Conservation (phyloP, 2,888 invertebrate genomes). For the Hanleya hanleyi region DNA sequence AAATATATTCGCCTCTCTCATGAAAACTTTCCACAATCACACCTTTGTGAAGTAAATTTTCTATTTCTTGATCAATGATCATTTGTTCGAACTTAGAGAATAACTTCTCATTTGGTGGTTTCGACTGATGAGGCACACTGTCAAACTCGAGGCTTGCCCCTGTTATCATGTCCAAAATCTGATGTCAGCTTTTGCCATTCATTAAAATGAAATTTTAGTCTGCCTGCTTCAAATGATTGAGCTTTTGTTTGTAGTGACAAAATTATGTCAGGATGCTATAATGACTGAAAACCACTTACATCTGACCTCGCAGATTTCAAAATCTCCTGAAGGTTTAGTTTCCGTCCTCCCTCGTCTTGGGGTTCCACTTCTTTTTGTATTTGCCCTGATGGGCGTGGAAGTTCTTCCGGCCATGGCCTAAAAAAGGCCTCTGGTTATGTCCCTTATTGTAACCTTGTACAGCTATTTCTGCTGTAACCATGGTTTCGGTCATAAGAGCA, state of each 20-base stretch:
- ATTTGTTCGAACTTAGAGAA: neutral
- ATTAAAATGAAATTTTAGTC: neutral
- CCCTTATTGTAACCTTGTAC: no score
- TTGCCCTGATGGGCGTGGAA: neutral
- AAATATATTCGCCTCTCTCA: slow-evolving; percentile 19
- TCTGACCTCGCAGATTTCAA: neutral
- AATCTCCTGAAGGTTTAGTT: neutral
- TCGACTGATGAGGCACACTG: neutral
- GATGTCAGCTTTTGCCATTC: neutral
- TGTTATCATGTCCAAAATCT: neutral
- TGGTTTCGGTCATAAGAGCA: no score
- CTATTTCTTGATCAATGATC: neutral
- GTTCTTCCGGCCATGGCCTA: neutral
- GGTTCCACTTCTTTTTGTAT: neutral
- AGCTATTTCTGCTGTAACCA: no score
- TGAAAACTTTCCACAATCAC: neutral
- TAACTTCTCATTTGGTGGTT: neutral
- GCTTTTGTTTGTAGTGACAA: neutral
- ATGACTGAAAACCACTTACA: neutral
- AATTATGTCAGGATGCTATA: neutral
- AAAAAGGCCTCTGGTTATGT: slow-evolving; percentile 1
- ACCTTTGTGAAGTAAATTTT: neutral
- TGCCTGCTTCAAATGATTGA: neutral
- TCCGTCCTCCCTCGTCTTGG: neutral
- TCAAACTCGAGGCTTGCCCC: neutral